phyloP scores from a whole-genome alignment of 2,888 invertebrate species.

The Augiades crinisus region DNA sequence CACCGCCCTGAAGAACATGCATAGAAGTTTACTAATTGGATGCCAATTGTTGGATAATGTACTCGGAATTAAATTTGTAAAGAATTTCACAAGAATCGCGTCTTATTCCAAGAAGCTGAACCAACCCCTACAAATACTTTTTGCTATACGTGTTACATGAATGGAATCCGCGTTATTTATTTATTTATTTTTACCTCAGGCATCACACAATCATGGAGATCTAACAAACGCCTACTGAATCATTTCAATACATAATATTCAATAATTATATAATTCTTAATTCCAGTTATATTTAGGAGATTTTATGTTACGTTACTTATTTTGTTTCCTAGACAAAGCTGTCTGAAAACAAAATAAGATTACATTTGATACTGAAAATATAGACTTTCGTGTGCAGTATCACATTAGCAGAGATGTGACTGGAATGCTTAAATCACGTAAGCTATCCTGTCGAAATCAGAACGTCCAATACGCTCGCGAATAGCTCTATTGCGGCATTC shows the following conservation, averaged over 20 bases:
- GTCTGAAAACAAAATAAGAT: background rate
- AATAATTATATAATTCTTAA: no score
- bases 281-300: no score
- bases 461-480: background rate
- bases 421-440: background rate
- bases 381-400: background rate
- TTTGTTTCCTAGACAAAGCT: background rate
- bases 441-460: background rate
- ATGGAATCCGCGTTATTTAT: background rate
- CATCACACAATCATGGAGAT: no score
- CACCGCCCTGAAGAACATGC: no score
- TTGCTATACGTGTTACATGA: background rate
- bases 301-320: no score
- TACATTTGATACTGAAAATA: background rate
- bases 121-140: background rate
- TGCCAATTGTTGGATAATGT: background rate
- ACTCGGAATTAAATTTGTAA: background rate
- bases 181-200: no score
- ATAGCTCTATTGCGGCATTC: slow-evolving; percentile 8
- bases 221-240: no score
- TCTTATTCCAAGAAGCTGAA: slow-evolving; percentile 6
- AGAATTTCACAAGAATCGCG: background rate
- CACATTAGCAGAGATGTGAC: slow-evolving; percentile 4
- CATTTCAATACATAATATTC: no score
- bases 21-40: no score